phyloP scores from a whole-genome alignment of 2,888 invertebrate species.

The Pegoplata infirma region DNA sequence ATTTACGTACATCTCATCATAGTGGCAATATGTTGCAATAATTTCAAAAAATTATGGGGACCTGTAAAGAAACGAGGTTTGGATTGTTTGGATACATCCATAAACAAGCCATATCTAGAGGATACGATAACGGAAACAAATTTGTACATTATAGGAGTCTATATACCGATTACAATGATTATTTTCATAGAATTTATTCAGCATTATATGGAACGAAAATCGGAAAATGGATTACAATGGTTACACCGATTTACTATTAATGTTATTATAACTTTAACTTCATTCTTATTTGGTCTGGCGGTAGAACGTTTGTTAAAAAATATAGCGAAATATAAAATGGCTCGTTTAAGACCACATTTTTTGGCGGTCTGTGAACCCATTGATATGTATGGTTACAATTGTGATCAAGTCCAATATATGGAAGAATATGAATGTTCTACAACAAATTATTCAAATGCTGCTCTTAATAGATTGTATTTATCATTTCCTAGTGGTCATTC shows the following conservation, averaged over 20 bases:
- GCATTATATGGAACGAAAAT: neutral
- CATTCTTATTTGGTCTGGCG: slow-evolving; percentile 66
- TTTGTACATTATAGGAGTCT: slow-evolving; percentile 58
- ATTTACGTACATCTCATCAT: slow-evolving; percentile 9
- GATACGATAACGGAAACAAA: slow-evolving; percentile 63
- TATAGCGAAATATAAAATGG: slow-evolving; percentile 66
- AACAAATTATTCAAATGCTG: too few species aligned
- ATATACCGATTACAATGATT: slow-evolving; percentile 65
- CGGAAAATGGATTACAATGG: too few species aligned
- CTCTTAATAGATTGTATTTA: too few species aligned
- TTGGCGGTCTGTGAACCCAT: slow-evolving; percentile 68
- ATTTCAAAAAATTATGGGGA: slow-evolving; percentile 9
- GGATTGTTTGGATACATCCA: slow-evolving; percentile 67
- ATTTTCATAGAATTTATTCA: slow-evolving; percentile 60
- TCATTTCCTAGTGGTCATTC: slow-evolving; percentile 73
- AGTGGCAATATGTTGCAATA: slow-evolving; percentile 2
- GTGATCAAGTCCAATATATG: slow-evolving; percentile 58
- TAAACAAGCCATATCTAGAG: slow-evolving; percentile 67
- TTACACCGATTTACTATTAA: too few species aligned
- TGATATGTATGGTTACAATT: slow-evolving; percentile 64
- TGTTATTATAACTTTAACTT: too few species aligned
- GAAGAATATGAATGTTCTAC: slow-evolving; percentile 45
- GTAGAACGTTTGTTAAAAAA: slow-evolving; percentile 62
- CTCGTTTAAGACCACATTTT: slow-evolving; percentile 70
- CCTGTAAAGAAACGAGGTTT: slow-evolving; percentile 66